These are phyloP conservation scores for Meriones psammophilus DNA, from an alignment of 2,797 vertebrate genomes.

Conservation along the genomic window DNA sequence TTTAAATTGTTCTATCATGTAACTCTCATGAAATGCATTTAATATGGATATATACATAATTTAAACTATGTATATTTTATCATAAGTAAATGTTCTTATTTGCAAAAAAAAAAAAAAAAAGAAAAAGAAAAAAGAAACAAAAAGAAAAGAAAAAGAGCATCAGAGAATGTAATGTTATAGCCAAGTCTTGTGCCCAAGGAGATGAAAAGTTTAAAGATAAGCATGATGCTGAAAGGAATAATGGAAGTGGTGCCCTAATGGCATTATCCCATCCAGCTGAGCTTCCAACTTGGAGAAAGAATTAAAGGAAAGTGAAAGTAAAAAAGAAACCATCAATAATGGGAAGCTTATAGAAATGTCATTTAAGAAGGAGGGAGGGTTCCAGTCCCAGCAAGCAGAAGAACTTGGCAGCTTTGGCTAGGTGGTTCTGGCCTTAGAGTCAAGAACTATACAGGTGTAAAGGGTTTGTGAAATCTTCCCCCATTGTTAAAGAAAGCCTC, in stretches of 20 bases:
- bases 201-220: neutral
- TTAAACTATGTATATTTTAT: neutral
- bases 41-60: neutral
- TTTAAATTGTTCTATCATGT: slow-evolving; percentile 7
- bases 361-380: neutral
- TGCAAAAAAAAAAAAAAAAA: neutral
- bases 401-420: neutral
- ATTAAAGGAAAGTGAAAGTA: neutral
- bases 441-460: neutral
- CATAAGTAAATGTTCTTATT: neutral
- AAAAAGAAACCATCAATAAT: neutral
- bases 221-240: neutral
- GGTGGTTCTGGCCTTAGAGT: neutral
- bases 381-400: neutral
- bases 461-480: neutral
- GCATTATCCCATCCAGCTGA: neutral
- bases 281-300: neutral
- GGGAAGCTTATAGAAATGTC: neutral
- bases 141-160: neutral
- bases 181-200: neutral
- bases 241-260: neutral
- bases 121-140: too few species aligned
- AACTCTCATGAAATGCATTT: slow-evolving; percentile 25
- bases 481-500: neutral
- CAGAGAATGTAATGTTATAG: neutral